Percentiles rank a stretch among this genome's conserved stretches.
Conservation (phyloP, 1,140 invertebrate genomes). For the Geopemphigus sp. region DNA sequence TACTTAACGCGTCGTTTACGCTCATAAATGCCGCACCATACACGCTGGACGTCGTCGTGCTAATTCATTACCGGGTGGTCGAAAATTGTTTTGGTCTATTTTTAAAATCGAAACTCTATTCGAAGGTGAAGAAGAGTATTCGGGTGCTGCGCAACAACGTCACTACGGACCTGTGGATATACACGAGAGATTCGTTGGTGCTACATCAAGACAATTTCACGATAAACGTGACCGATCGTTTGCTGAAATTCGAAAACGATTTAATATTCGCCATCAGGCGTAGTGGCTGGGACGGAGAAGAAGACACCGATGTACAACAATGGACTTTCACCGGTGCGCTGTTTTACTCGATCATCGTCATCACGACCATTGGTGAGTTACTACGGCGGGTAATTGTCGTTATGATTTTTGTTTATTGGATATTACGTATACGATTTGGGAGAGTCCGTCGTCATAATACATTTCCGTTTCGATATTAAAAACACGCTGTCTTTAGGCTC, state of each 20-base stretch:
- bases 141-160: constrained; percentile 69
- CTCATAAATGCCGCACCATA: too few relatives aligned
- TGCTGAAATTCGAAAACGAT: constrained; percentile 75
- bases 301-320: constrained; percentile 71
- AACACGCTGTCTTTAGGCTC: too few relatives aligned
- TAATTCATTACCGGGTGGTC: too few relatives aligned
- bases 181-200: constrained; percentile 66
- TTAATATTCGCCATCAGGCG: constrained; percentile 81
- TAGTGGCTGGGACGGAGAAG: constrained; percentile 88
- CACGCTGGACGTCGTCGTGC: too few relatives aligned
- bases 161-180: constrained; percentile 75
- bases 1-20: too few relatives aligned
- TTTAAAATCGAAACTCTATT: neutral
- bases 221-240: constrained; percentile 60
- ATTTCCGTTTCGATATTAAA: too few relatives aligned
- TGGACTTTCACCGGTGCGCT: constrained; percentile 89
- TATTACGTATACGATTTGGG: too few relatives aligned
- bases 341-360: constrained; percentile 96
- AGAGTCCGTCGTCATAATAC: too few relatives aligned
- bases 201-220: constrained; percentile 75
- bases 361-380: constrained; percentile 91
- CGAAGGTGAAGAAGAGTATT: constrained; percentile 76
- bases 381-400: too few relatives aligned
- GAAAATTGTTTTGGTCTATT: too few relatives aligned
- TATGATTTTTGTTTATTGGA: too few relatives aligned